Conservation (phyloP, 2,113 vertebrate genomes). For the Pelodiscus sinensis region DNA sequence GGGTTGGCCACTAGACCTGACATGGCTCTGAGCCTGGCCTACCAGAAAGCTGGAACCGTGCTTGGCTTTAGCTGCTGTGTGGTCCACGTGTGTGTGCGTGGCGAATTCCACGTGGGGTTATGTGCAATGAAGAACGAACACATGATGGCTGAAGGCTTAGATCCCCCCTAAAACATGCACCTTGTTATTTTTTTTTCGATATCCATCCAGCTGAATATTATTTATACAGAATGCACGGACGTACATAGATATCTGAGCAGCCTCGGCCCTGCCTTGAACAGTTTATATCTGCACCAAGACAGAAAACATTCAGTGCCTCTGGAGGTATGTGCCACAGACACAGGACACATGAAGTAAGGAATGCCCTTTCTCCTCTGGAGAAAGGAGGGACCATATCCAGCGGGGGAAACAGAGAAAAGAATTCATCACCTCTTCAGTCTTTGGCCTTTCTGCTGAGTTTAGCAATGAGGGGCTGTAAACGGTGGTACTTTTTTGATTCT, state of each 20-base stretch:
- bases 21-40: too few relatives aligned
- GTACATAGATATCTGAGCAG: background rate
- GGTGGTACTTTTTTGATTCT: conserved; percentile 8
- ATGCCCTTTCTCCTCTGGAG: background rate
- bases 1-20: too few relatives aligned
- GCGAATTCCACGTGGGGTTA: too few relatives aligned
- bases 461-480: background rate
- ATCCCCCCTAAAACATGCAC: too few relatives aligned
- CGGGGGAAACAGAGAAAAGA: background rate
- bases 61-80: too few relatives aligned
- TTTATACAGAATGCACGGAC: background rate
- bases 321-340: background rate
- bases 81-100: too few relatives aligned
- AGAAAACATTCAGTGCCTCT: background rate
- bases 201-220: background rate
- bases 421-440: background rate
- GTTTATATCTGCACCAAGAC: background rate
- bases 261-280: background rate
- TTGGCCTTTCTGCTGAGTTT: background rate
- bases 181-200: background rate
- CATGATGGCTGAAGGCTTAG: background rate
- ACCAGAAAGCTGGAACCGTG: too few relatives aligned
- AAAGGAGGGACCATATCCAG: background rate
- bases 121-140: too few relatives aligned
- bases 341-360: background rate